phyloP scores from a whole-genome alignment of 2,888 invertebrate species.

The Schizaphis graminum region DNA sequence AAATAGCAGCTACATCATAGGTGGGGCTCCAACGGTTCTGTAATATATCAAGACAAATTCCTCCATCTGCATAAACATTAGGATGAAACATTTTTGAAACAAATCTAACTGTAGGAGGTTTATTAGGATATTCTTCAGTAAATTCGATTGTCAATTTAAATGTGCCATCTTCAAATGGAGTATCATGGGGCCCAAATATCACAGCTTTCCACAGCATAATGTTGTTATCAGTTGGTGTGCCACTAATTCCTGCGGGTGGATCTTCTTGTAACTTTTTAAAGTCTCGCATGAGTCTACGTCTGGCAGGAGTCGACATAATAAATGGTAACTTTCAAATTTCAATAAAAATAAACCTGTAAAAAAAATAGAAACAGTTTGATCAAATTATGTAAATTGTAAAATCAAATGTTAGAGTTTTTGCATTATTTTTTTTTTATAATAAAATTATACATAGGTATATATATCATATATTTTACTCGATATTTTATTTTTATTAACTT shows the following conservation, averaged over 20 bases:
- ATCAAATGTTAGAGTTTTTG: too few species aligned
- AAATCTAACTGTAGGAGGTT: conserved; percentile 99
- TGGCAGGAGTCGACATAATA: conserved; percentile 95
- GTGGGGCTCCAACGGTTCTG: conserved; percentile 99
- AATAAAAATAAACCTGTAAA: conserved; percentile 25
- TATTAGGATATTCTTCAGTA: conserved; percentile 99
- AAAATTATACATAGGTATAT: background rate
- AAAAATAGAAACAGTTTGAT: background rate
- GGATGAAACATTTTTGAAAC: conserved; percentile 99
- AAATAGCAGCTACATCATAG: conserved; percentile 99
- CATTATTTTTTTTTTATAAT: too few species aligned
- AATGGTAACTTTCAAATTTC: conserved; percentile 7
- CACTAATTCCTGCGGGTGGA: conserved; percentile 99
- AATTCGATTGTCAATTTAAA: conserved; percentile 99
- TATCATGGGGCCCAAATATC: conserved; percentile 99
- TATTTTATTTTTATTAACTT: background rate
- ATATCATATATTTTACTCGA: background rate
- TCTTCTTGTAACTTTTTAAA: conserved; percentile 98
- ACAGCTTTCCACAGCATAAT: conserved; percentile 99
- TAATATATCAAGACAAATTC: conserved; percentile 98
- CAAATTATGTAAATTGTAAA: too few species aligned
- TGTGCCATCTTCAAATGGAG: conserved; percentile 98
- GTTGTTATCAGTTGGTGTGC: conserved; percentile 99
- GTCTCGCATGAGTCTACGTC: conserved; percentile 98
- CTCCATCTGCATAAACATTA: conserved; percentile 99